Evolutionary conservation across 2,797 vertebrate genomes (phyloP).

Genomic region (Craterocephalus amniculus): DNA sequence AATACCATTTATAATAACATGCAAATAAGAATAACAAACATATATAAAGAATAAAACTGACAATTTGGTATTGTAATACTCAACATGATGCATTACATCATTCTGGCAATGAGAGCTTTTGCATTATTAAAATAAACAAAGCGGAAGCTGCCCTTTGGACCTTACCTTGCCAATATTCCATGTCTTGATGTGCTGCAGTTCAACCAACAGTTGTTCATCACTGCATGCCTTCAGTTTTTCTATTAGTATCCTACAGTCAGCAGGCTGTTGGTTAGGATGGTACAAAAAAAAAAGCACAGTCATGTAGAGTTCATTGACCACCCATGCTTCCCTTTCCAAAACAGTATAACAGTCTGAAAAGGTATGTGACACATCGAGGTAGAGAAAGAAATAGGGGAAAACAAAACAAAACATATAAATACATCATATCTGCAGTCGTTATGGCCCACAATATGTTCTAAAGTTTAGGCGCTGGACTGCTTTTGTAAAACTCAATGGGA

Average conservation of each 20-base stretch:
- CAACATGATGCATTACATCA: background rate
- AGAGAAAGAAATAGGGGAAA: background rate
- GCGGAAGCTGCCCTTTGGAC: background rate
- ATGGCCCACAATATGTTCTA: background rate
- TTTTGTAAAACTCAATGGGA: background rate
- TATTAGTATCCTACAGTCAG: slow-evolving; percentile 96
- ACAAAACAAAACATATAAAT: background rate
- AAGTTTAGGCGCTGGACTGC: background rate
- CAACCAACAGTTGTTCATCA: slow-evolving; percentile 94
- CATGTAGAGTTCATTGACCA: slow-evolving; percentile 9
- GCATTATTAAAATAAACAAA: background rate
- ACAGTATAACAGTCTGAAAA: background rate
- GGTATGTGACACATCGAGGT: background rate
- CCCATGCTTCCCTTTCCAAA: background rate
- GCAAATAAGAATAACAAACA: background rate
- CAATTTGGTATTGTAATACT: background rate
- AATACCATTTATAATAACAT: too few species aligned
- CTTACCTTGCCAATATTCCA: slow-evolving; percentile 98
- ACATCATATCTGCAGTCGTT: background rate
- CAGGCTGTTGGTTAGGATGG: slow-evolving; percentile 83
- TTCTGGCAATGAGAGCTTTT: background rate
- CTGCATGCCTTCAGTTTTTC: slow-evolving; percentile 95
- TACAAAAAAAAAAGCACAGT: slow-evolving; percentile 28
- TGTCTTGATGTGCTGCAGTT: slow-evolving; percentile 98
- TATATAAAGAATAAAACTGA: background rate